These are phyloP conservation scores for Tromatobia lineatoria DNA, from an alignment of 2,888 invertebrate genomes.

Conservation along the genomic window DNA sequence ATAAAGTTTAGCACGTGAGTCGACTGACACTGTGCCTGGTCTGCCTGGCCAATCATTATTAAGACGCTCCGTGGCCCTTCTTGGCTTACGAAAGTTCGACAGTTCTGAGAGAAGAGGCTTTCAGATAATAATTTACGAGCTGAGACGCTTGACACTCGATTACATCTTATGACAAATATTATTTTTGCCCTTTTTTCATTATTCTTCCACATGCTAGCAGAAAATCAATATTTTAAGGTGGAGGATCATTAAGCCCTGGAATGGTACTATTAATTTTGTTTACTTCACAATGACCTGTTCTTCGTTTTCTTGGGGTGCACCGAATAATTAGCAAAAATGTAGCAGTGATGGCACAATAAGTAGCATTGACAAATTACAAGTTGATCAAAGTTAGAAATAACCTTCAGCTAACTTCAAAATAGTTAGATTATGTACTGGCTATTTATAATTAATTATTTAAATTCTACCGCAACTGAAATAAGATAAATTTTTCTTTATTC, in stretches of 20 bases:
- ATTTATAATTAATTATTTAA: too few species aligned
- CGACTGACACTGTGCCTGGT: constrained; percentile 79
- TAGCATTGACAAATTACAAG: too few species aligned
- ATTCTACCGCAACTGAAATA: too few species aligned
- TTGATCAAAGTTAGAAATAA: too few species aligned
- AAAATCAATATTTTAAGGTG: neutral
- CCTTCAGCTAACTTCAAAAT: too few species aligned
- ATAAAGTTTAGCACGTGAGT: constrained; percentile 83
- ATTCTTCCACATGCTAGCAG: neutral
- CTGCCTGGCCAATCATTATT: constrained; percentile 66
- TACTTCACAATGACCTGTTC: too few species aligned
- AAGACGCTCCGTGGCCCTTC: constrained; percentile 46
- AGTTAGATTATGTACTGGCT: neutral
- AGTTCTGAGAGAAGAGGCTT: constrained; percentile 42
- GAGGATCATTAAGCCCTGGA: neutral
- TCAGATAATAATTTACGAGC: constrained; percentile 62
- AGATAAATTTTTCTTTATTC: too few species aligned
- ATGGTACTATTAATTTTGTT: too few species aligned
- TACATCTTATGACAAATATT: constrained; percentile 39
- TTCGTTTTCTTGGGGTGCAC: too few species aligned
- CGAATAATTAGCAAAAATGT: too few species aligned
- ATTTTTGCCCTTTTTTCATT: constrained; percentile 6
- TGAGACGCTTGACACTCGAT: constrained; percentile 24
- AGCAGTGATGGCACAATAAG: too few species aligned
- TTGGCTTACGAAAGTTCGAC: constrained; percentile 70